Evolutionary conservation across 2,888 invertebrate genomes (phyloP).

Genomic region (Aspidiotus rigidus): DNA sequence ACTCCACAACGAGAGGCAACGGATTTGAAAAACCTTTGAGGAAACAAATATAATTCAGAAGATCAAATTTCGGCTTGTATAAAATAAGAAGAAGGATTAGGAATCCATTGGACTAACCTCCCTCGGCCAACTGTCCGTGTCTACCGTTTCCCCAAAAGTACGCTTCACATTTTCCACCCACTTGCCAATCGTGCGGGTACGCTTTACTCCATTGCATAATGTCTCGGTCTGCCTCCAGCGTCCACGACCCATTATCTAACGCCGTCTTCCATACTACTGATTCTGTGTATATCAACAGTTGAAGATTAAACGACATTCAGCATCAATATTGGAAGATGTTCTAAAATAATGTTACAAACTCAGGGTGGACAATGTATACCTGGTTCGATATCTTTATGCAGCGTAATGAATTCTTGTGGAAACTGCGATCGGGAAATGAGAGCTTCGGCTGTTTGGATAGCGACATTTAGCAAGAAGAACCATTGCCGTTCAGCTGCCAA

Average conservation of each 20-base stretch:
- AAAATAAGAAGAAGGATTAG: background rate
- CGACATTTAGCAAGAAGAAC: slow-evolving; percentile 50
- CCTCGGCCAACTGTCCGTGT: slow-evolving; percentile 55
- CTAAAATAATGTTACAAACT: background rate
- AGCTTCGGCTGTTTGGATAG: slow-evolving; percentile 50
- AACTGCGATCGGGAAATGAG: slow-evolving; percentile 47
- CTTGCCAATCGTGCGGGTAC: slow-evolving; percentile 56
- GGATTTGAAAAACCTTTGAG: slow-evolving; percentile 50
- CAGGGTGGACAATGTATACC: slow-evolving; percentile 7
- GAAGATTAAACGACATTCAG: slow-evolving; percentile 8
- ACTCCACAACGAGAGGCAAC: slow-evolving; percentile 41
- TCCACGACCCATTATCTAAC: slow-evolving; percentile 49
- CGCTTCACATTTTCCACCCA: slow-evolving; percentile 53
- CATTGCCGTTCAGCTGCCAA: slow-evolving; percentile 49
- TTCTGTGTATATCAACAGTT: slow-evolving; percentile 35
- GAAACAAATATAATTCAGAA: slow-evolving; percentile 45
- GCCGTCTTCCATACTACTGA: slow-evolving; percentile 38
- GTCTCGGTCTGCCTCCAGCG: slow-evolving; percentile 51
- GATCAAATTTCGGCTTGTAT: background rate
- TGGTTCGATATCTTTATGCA: slow-evolving; percentile 30
- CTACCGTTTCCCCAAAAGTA: slow-evolving; percentile 55
- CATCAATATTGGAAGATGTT: background rate
- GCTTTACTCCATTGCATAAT: slow-evolving; percentile 54
- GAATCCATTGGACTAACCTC: slow-evolving; percentile 40
- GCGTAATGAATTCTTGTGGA: slow-evolving; percentile 43